A percentile compares a stretch with the other conserved stretches of the same genome.
These are phyloP conservation scores for Mirza zaza DNA, from an alignment of 2,113 vertebrate species.

Conservation along the genomic window DNA sequence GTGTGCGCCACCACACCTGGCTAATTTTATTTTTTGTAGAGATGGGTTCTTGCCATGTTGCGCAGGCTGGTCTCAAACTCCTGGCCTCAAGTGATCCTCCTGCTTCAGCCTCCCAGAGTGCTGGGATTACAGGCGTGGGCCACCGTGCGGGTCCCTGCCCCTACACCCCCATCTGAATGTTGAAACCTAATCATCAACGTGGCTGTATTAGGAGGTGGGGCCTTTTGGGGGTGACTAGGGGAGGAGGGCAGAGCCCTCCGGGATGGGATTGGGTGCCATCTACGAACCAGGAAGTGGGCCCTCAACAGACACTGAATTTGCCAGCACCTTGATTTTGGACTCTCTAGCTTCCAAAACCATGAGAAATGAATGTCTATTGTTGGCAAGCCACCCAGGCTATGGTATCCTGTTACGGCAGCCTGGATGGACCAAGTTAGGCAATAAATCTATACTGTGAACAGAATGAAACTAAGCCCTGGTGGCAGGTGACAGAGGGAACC, in stretches of 20 bases:
- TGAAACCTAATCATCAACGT: neutral
- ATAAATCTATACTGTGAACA: neutral
- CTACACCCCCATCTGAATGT: too few relatives aligned
- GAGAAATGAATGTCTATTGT: neutral
- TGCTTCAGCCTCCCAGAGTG: too few relatives aligned
- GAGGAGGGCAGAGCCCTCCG: neutral
- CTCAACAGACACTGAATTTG: neutral
- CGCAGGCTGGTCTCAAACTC: too few relatives aligned
- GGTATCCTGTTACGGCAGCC: neutral
- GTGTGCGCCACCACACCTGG: accelerated
- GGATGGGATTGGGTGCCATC: neutral
- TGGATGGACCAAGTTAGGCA: neutral
- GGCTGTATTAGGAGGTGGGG: too few relatives aligned
- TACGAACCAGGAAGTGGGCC: neutral
- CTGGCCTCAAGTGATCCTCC: too few relatives aligned
- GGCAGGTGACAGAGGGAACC: neutral
- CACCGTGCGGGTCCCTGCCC: too few relatives aligned
- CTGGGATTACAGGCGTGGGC: too few relatives aligned
- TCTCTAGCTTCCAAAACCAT: neutral
- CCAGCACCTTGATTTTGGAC: neutral
- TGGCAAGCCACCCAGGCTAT: neutral
- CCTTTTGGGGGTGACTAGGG: neutral
- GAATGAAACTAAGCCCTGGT: neutral
- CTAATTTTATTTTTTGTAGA: too few relatives aligned
- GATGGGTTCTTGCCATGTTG: too few relatives aligned